Evolutionary conservation across 2,888 invertebrate species (phyloP), one percentile per base, ranked within the genome.

Genomic region (Notodonta ziczac): DNA sequence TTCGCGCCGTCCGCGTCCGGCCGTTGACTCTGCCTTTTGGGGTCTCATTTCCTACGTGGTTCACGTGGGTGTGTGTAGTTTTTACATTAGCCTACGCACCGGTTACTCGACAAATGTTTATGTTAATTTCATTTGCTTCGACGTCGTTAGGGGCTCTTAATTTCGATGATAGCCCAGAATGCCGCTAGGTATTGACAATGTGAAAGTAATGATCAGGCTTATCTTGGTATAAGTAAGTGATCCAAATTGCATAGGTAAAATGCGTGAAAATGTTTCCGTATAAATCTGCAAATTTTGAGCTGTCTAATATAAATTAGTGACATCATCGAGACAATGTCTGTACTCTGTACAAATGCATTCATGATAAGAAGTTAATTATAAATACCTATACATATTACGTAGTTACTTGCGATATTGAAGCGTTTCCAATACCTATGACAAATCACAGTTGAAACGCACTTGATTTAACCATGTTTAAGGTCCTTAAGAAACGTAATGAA

Each of bases 1-100:
- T 74, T 73, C 52, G 56, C 56, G 66, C 46, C 46, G 46, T n/a
- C 46, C 46, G 10, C n/a, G 52, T 52, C 55, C 71, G 81, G 80
- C 70, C 80, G 65, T 78, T 81, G 82, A 82, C 81, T 70, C 67
- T 67, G 61, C 67, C 59, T 59, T 73, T 74, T 75, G 67, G 61
- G 70, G 62, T 72, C 69, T 72, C 58, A 70, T 70, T 74, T 66
- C 65, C 71, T 68, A 69, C 63, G 60, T 60, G 70, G 65, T 69
- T 70, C 66, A 69, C 67, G 82, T 82, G 74, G 76, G 79, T 63
- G 73, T 71, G 65, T 65, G 62, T 62, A 71, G 73, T 76, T 76
- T 77, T 77, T 69, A 69, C 65, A 61, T 58, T 60, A 71, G 64
- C 79, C 81, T 75, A 81, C 79, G 77, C 74, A 67, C 61, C 63